Conservation (phyloP, 2,113 vertebrate species). For the Alosa alosa region DNA sequence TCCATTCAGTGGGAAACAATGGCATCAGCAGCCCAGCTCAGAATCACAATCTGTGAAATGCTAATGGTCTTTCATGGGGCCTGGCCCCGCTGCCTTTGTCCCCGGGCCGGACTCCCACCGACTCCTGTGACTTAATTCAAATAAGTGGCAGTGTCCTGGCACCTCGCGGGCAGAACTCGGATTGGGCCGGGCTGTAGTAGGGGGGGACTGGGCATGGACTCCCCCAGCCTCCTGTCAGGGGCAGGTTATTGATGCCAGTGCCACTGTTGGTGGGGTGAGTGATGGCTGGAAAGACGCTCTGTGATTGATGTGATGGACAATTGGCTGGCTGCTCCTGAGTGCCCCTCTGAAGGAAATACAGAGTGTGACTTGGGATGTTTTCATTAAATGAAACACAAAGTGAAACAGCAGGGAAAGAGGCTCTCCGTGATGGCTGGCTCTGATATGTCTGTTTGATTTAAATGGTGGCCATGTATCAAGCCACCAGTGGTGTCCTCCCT, state of each 20-base stretch:
- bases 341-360: slow-evolving; percentile 34
- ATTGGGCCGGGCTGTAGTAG: slow-evolving; percentile 37
- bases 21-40: slow-evolving; percentile 40
- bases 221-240: slow-evolving; percentile 57
- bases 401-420: slow-evolving; percentile 38
- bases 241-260: slow-evolving; percentile 64
- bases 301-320: slow-evolving; percentile 70
- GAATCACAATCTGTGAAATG: slow-evolving; percentile 70
- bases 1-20: slow-evolving; percentile 62
- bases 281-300: slow-evolving; percentile 60
- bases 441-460: slow-evolving; percentile 54
- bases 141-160: slow-evolving; percentile 59
- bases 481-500: slow-evolving; percentile 36
- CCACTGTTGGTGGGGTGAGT: slow-evolving; percentile 57
- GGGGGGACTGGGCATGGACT: slow-evolving; percentile 44
- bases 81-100: slow-evolving; percentile 60
- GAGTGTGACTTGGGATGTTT: slow-evolving; percentile 50
- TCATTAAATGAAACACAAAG: slow-evolving; percentile 46
- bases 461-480: slow-evolving; percentile 41
- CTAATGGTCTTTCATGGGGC: slow-evolving; percentile 66
- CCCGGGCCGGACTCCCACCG: slow-evolving; percentile 52
- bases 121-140: slow-evolving; percentile 60
- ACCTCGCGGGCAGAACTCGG: slow-evolving; percentile 39
- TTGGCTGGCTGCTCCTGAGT: slow-evolving; percentile 53
- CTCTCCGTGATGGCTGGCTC: slow-evolving; percentile 39